Base-by-base conservation (phyloP, 2,888 invertebrate genomes). In the Invenusta paracnida region DNA sequence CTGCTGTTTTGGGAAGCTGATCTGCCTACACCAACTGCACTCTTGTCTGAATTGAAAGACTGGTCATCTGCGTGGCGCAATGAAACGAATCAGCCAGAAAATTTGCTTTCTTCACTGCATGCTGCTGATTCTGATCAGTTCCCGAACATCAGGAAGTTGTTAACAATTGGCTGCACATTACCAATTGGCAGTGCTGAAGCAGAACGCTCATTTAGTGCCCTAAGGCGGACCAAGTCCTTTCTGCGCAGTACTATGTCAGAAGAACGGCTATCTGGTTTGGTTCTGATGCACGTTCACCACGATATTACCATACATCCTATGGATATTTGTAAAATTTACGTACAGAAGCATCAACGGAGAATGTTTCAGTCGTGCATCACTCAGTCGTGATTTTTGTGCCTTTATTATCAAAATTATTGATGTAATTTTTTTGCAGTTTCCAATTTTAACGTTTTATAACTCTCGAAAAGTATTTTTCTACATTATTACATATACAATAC, bases 101-200 rank as follows among this genome's bases (percentile, higher is more conserved):
- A 84, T 67, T 2, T 84, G 27, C 48, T 84, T 66, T 2, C 48
- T 67, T 27, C 84, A 31, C 81, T 81, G 2, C 84, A 67, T 67
- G 30, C 31, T 30, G 30, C 83, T 30, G 83, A 82, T 82, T n/a
- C n/a, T 82, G 83, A 82, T 31, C 83, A n/a, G 30, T 82, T 30
- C 31, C 83, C 84, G 25, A 84, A 84, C 67, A 81, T 84, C 84
- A 84, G 84, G 73, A 67, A 84, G 27, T 67, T 84, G 27, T 27
- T 84, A 67, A 67, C 79, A 27, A 84, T 81, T 66, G 84, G 79
- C 30, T 84, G 84, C 84, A 84, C 84, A 28, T 66, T 67, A 84
- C 84, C 84, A 84, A 67, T 81, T 67, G 84, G 79, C 29, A 30
- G 29, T 30, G 29, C 29, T 30, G 83, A 82, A 30, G 83, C 83